Evolutionary conservation across 2,797 vertebrate genomes (phyloP).

Genomic region (Danio jaintianensis): DNA sequence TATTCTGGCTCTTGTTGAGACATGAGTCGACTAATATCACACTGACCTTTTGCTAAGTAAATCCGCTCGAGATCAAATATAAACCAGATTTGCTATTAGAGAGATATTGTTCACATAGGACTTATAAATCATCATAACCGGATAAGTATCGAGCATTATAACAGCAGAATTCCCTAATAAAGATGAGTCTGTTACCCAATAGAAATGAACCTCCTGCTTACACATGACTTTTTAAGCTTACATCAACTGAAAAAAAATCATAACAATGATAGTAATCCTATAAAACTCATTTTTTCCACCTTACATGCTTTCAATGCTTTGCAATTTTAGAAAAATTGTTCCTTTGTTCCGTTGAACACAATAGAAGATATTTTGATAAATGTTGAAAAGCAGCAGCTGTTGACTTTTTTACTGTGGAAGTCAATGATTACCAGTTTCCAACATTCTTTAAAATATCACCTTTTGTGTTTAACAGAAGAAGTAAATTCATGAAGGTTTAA

Average conservation of each 20-base stretch:
- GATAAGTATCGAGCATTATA: neutral
- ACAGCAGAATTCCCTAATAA: neutral
- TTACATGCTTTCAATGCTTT: neutral
- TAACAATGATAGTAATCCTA: neutral
- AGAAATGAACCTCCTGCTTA: neutral
- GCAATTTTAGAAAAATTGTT: neutral
- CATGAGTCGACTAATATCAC: neutral
- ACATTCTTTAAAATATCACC: no score
- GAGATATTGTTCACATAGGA: neutral
- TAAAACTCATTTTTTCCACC: neutral
- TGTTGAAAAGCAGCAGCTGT: no score
- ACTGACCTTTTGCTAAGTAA: constrained; percentile 8
- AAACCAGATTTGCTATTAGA: neutral
- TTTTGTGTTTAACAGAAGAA: no score
- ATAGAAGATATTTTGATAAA: no score
- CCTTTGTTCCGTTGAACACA: no score
- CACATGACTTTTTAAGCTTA: neutral
- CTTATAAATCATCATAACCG: constrained; percentile 6
- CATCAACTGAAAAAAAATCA: neutral
- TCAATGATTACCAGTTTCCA: no score
- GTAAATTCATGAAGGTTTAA: no score
- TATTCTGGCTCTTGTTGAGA: neutral
- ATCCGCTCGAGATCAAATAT: constrained; percentile 2
- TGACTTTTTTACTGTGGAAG: no score
- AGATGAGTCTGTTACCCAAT: constrained; percentile 6